Base-by-base conservation (phyloP, 1,140 invertebrate species). In the Cecropterus lyciades region DNA sequence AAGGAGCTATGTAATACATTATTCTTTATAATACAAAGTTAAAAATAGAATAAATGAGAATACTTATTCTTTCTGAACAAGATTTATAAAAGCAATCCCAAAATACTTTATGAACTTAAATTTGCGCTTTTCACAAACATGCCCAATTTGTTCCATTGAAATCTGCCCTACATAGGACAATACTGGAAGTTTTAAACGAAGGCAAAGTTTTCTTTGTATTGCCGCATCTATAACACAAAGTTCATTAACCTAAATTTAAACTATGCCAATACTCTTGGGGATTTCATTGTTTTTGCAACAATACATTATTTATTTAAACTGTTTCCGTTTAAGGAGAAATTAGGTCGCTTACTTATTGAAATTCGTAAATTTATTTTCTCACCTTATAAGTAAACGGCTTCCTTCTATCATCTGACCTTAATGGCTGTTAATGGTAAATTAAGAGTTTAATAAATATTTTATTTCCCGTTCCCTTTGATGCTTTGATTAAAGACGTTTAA, bases 81-180 rank as follows among this genome's bases (percentile, higher is more conserved):
- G 11, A 33, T 33, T 33, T 33, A 33, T 33, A 33, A 9, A 37
- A 37, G 1, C 33, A 10, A 9, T 11, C 10, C n/a, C n/a, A 55
- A 43, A 43, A 27, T 24, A 17, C 40, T 56, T 56, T 56, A 56
- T 5, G 20, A 43, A 56, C 37, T 56, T 56, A 10, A 43, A 43
- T 56, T 43, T 56, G 17, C 17, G 53, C 53, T 43, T 56, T 43
- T 56, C 53, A 24, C 8, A 56, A 56, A 43, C 37, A 24, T 14
- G 37, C n/a, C 33, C 33, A 40, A 45, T 59, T 59, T 33, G 11
- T 15, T 59, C 13, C 53, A 56, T 33, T 48, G 42, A 60, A 60
- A 33, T 46, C 56, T 13, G 13, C 56, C 43, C 14, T 30, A 27
- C 48, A 16, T 46, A 46, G 56, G 15, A 4, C 17, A 45, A 27